Percentiles rank a stretch among this genome's conserved stretches.
These are phyloP conservation scores for Sclerurus mexicanus DNA, from an alignment of 2,113 vertebrate species.

Conservation along the genomic window DNA sequence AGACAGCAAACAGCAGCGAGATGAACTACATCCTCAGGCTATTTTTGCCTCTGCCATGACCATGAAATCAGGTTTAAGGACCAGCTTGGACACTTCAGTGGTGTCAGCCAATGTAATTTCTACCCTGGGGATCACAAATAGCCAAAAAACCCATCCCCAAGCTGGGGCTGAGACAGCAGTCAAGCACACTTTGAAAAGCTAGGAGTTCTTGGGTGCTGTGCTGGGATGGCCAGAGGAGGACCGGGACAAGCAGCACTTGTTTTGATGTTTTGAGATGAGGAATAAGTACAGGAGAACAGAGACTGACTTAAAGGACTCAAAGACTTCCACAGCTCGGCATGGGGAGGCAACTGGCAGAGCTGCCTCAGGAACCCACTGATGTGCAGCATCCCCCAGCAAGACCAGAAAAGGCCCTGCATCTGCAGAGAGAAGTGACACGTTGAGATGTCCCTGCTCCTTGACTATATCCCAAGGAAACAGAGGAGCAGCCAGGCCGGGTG, in stretches of 20 bases:
- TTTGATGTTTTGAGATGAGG: neutral
- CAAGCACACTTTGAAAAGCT: neutral
- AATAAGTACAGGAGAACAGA: neutral
- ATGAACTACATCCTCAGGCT: neutral
- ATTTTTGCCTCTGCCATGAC: neutral
- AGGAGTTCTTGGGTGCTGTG: neutral
- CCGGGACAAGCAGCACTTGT: neutral
- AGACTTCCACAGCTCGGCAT: neutral
- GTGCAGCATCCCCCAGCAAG: neutral
- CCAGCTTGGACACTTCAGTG: neutral
- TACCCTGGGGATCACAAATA: neutral
- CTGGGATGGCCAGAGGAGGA: neutral
- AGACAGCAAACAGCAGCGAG: neutral
- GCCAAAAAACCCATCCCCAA: fast-evolving
- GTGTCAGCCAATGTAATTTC: neutral
- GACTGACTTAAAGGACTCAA: neutral
- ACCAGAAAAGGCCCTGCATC: fast-evolving
- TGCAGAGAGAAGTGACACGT: fast-evolving
- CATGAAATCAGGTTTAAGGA: neutral
- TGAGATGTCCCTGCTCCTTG: neutral
- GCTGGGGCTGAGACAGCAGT: neutral
- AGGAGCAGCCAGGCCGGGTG: neutral
- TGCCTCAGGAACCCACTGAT: neutral
- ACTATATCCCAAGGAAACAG: fast-evolving
- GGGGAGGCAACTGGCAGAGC: neutral